phyloP scores from a whole-genome alignment of 2,113 vertebrate genomes.

The Myocastor coypus region DNA sequence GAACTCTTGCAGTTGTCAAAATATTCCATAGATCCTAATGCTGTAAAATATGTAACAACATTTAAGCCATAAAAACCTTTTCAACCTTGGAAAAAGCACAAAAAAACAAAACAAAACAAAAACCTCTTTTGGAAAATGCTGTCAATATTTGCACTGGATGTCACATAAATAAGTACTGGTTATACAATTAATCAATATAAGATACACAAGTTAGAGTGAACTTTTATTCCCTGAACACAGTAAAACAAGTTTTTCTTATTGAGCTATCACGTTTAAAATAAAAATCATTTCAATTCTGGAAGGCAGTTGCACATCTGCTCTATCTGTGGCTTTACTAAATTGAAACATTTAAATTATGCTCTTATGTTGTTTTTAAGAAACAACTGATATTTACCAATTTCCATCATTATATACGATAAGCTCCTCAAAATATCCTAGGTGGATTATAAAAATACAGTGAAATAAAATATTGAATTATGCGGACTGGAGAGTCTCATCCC shows the following conservation, averaged over 20 bases:
- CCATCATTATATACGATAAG: slow-evolving; percentile 25
- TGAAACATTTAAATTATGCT: slow-evolving; percentile 36
- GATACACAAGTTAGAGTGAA: slow-evolving; percentile 67
- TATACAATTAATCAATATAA: slow-evolving; percentile 72
- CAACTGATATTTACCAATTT: background rate
- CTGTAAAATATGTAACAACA: slow-evolving; percentile 99
- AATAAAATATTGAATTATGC: slow-evolving; percentile 28
- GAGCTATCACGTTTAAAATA: slow-evolving; percentile 49
- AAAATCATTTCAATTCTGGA: slow-evolving; percentile 43
- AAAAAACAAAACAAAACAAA: background rate
- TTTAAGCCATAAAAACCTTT: slow-evolving; percentile 95
- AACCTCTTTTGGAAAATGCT: slow-evolving; percentile 86
- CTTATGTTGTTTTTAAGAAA: slow-evolving; percentile 51
- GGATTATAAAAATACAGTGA: slow-evolving; percentile 8
- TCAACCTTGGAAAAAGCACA: slow-evolving; percentile 89
- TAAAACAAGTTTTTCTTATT: slow-evolving; percentile 40
- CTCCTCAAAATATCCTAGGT: slow-evolving; percentile 22
- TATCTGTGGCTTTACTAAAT: slow-evolving; percentile 33
- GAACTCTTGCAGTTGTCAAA: slow-evolving; percentile 97
- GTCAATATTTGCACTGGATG: slow-evolving; percentile 85
- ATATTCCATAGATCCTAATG: slow-evolving; percentile 98
- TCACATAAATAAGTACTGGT: slow-evolving; percentile 69
- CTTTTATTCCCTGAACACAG: slow-evolving; percentile 29
- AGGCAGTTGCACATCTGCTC: background rate
- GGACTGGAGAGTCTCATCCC: background rate